phyloP scores from a whole-genome alignment of 2,797 vertebrate genomes.

The Coendou prehensilis region DNA sequence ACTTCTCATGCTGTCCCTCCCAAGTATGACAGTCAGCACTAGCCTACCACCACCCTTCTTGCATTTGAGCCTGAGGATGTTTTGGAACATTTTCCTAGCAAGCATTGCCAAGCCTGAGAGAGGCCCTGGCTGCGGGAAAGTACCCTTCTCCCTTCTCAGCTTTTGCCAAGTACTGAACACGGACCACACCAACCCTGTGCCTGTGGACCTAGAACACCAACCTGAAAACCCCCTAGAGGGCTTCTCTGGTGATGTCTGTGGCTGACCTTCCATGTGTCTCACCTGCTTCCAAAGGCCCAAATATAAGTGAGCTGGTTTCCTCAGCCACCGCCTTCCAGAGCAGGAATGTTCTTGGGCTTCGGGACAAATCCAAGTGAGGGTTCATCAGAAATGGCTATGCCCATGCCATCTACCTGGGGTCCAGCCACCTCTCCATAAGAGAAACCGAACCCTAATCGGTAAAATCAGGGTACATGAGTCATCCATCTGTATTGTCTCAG shows the following conservation, averaged over 20 bases:
- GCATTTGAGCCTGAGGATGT: neutral
- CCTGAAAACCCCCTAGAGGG: neutral
- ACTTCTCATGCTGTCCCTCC: too few relatives aligned
- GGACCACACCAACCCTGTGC: neutral
- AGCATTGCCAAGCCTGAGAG: neutral
- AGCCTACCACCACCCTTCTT: neutral
- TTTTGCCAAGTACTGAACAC: neutral
- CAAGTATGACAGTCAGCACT: neutral
- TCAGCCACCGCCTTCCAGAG: neutral
- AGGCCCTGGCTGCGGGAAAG: neutral
- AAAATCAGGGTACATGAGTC: neutral
- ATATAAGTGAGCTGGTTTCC: neutral
- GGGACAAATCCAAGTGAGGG: neutral
- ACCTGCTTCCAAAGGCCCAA: slow-evolving; percentile 2
- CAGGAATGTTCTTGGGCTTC: neutral
- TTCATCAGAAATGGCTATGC: neutral
- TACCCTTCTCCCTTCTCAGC: fast-evolving
- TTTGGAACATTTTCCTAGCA: neutral
- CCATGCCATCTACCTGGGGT: neutral
- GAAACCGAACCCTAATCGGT: neutral
- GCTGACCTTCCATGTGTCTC: neutral
- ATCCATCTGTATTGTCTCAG: neutral
- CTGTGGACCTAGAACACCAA: neutral
- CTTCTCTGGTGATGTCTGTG: neutral
- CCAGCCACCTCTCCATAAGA: neutral